A percentile compares a stretch with the other conserved stretches of the same genome.
phyloP scores from a whole-genome alignment of 2,113 vertebrate species.

The Pogonocichla stellata region DNA sequence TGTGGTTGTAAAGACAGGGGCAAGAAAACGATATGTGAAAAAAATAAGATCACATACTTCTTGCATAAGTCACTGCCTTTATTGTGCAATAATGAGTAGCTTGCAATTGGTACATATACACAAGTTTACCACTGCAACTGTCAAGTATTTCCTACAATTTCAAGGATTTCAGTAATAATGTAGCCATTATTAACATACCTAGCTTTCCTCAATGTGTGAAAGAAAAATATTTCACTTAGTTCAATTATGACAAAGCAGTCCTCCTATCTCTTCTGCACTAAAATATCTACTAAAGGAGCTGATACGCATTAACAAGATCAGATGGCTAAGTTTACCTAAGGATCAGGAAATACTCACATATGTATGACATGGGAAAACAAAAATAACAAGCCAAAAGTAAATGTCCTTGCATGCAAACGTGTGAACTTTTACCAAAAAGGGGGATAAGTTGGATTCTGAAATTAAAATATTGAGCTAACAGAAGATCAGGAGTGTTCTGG shows the following conservation, averaged over 20 bases:
- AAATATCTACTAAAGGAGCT: background rate
- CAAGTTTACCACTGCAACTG: background rate
- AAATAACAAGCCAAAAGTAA: background rate
- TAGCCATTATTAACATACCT: background rate
- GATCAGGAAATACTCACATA: background rate
- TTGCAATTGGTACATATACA: fast-evolving
- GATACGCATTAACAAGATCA: background rate
- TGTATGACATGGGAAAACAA: background rate
- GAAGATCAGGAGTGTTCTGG: background rate
- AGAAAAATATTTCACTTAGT: background rate
- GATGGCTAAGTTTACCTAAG: background rate
- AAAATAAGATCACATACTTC: background rate
- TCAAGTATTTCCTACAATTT: background rate
- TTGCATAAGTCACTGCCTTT: background rate
- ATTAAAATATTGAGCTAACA: background rate
- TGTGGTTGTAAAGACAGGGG: background rate
- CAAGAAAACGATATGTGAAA: background rate
- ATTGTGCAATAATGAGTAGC: background rate
- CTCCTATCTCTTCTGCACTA: background rate
- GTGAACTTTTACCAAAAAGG: background rate
- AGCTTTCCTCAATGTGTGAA: background rate
- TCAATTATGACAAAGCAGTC: background rate
- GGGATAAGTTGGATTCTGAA: background rate
- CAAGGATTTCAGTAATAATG: background rate
- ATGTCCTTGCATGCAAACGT: fast-evolving